Conservation (phyloP, 2,797 vertebrate species). For the Peromyscus melanophrys region DNA sequence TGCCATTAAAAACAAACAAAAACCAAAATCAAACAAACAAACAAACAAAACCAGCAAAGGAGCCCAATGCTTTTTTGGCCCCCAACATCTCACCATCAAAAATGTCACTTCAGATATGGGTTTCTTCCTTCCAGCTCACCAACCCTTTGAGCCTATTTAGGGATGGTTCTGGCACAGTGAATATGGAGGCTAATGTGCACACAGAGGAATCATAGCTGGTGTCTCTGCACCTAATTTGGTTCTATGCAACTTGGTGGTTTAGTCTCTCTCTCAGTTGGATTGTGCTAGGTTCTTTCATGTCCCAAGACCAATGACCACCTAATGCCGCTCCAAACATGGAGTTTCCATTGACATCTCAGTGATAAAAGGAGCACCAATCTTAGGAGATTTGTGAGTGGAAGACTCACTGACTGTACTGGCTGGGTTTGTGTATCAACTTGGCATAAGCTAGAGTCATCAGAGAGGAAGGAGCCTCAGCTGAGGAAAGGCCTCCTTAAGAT, state of each 20-base stretch:
- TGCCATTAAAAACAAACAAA: not conserved
- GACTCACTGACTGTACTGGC: not conserved
- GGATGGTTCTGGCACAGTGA: not conserved
- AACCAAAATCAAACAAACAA: too few relatives aligned
- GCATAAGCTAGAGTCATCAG: not conserved
- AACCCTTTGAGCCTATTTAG: not conserved
- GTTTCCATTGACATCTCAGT: too few relatives aligned
- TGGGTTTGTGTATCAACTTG: not conserved
- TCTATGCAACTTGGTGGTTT: not conserved
- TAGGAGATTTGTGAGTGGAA: not conserved
- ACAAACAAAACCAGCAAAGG: not conserved
- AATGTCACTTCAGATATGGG: fast-evolving
- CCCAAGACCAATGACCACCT: too few relatives aligned
- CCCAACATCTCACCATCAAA: not conserved
- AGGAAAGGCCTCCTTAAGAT: not conserved
- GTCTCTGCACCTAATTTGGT: not conserved
- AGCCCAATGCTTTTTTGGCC: fast-evolving
- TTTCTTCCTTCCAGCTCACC: not conserved
- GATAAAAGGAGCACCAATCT: not conserved
- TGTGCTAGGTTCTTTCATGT: not conserved
- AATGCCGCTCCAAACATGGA: not conserved
- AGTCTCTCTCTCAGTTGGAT: not conserved
- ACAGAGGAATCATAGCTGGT: fast-evolving
- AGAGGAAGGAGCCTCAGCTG: not conserved
- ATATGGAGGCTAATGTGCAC: fast-evolving